Conservation (phyloP, 2,113 vertebrate species). For the Cololabis saira region DNA sequence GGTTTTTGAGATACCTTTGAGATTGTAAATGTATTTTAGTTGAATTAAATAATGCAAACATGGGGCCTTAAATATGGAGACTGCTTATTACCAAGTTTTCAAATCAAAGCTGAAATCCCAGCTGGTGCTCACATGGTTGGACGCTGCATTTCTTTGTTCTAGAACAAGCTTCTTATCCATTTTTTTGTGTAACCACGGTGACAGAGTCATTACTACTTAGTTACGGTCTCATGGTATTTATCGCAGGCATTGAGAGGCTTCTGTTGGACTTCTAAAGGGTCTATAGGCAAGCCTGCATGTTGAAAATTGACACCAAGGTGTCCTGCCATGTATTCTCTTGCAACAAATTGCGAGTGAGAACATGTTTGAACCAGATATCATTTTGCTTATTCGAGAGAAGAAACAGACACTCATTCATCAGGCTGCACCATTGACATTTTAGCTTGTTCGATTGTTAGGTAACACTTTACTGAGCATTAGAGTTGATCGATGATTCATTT, state of each 20-base stretch:
- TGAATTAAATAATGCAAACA: background rate
- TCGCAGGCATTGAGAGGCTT: background rate
- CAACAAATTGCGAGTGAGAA: background rate
- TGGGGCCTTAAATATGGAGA: background rate
- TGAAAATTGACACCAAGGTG: background rate
- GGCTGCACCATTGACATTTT: background rate
- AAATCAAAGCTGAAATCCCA: background rate
- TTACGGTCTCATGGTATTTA: slow-evolving; percentile 13
- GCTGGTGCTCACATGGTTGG: background rate
- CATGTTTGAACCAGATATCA: background rate
- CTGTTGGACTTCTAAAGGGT: background rate
- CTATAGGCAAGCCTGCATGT: background rate
- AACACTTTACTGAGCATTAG: too few species aligned
- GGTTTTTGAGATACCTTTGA: background rate
- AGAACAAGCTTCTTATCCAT: slow-evolving; percentile 2
- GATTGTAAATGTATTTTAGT: background rate
- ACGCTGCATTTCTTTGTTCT: slow-evolving; percentile 9
- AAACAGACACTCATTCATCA: background rate
- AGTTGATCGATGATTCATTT: background rate
- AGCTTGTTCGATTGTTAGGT: background rate
- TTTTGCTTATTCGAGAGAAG: background rate
- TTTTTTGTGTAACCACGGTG: slow-evolving; percentile 15
- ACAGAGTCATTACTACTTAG: slow-evolving; percentile 12
- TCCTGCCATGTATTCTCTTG: background rate
- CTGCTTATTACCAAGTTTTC: background rate